Conservation (phyloP, 64 coral and sea anemone species). For the Montipora efflorescens region DNA sequence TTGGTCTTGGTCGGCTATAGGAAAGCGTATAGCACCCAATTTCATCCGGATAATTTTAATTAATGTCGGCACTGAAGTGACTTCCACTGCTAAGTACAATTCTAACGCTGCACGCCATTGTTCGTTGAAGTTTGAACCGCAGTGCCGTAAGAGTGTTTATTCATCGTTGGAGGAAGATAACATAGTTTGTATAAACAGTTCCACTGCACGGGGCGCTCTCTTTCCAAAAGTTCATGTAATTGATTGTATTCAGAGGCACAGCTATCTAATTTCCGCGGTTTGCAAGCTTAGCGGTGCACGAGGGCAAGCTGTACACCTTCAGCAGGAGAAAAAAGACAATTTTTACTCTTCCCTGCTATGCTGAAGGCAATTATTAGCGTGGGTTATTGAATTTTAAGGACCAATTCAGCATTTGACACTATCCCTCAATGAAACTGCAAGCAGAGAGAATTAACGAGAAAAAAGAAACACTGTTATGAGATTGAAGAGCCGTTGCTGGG, state of each 20-base stretch:
- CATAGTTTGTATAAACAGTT: conserved; percentile 41
- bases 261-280: conserved; percentile 83
- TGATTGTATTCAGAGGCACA: conserved; percentile 75
- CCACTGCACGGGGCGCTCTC: conserved; percentile 36
- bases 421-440: neutral
- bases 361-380: conserved; percentile 73
- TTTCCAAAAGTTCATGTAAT: conserved; percentile 36
- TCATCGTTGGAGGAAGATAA: conserved; percentile 12
- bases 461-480: conserved; percentile 5
- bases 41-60: conserved; percentile 49
- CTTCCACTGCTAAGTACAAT: conserved; percentile 59
- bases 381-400: conserved; percentile 89
- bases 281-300: conserved; percentile 52
- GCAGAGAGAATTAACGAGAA: conserved; percentile 18
- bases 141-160: conserved; percentile 45
- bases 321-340: conserved; percentile 73
- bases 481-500: neutral
- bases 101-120: conserved; percentile 38
- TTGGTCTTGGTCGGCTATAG: conserved; percentile 20
- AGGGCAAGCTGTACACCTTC: conserved; percentile 72
- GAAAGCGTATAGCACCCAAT: conserved; percentile 14
- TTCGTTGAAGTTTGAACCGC: conserved; percentile 28
- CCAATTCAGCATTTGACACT: conserved; percentile 69
- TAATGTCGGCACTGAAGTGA: conserved; percentile 31
- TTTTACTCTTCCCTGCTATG: conserved; percentile 72